phyloP scores from a whole-genome alignment of 2,888 invertebrate species.

The Agrotis exclamationis region DNA sequence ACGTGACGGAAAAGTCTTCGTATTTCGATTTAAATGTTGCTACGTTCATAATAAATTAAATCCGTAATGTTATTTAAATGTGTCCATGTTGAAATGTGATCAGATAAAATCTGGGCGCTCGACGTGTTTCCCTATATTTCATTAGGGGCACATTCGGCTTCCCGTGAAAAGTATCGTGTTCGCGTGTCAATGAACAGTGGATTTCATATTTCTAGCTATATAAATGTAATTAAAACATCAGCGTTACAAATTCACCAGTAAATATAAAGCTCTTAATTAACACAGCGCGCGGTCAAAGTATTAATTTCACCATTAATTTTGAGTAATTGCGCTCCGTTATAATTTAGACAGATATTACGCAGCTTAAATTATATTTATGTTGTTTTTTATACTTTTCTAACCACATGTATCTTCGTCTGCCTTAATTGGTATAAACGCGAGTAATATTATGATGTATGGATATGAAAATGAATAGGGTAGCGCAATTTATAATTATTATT shows the following conservation, averaged over 20 bases:
- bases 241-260: constrained; percentile 76
- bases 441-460: constrained; percentile 83
- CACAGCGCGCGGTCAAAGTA: constrained; percentile 89
- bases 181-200: constrained; percentile 57
- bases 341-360: constrained; percentile 86
- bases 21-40: constrained; percentile 41
- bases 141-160: constrained; percentile 49
- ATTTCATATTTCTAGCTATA: constrained; percentile 55
- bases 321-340: constrained; percentile 87
- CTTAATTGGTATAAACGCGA: constrained; percentile 85
- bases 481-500: constrained; percentile 78
- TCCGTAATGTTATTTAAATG: constrained; percentile 50
- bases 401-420: constrained; percentile 80
- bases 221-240: constrained; percentile 76
- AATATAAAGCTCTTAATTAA: constrained; percentile 88
- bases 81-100: constrained; percentile 46
- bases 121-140: constrained; percentile 34
- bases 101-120: constrained; percentile 25
- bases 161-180: constrained; percentile 57
- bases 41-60: constrained; percentile 46
- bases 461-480: constrained; percentile 83
- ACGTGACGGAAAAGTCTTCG: constrained; percentile 39
- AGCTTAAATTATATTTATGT: constrained; percentile 87
- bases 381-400: constrained; percentile 78
- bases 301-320: constrained; percentile 90